Conservation (phyloP, 2,888 invertebrate genomes). For the Hirtodrosophila duncani region DNA sequence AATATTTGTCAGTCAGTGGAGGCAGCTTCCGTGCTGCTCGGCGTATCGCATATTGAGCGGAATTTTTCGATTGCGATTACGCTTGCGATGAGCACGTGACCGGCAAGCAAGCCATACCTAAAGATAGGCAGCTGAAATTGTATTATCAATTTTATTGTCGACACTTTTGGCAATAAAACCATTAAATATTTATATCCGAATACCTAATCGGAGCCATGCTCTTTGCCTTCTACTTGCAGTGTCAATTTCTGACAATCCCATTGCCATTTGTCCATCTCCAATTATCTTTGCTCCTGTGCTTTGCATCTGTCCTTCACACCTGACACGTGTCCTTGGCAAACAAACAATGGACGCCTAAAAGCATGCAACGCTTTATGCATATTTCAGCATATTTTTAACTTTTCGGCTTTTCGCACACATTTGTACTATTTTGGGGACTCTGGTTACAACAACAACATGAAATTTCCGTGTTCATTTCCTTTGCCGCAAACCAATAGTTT, state of each 20-base stretch:
- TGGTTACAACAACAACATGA: constrained; percentile 27
- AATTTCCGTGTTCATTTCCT: constrained; percentile 60
- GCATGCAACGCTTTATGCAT: constrained; percentile 36
- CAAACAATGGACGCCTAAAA: constrained; percentile 21
- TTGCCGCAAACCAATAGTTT: constrained; percentile 55
- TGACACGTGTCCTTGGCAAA: constrained; percentile 30
- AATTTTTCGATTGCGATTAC: constrained; percentile 28
- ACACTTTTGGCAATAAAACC: too few species aligned
- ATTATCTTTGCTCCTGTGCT: too few species aligned
- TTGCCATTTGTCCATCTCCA: too few species aligned
- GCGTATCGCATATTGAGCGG: constrained; percentile 11
- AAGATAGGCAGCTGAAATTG: too few species aligned
- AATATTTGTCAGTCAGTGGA: constrained; percentile 21
- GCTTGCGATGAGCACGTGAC: constrained; percentile 40
- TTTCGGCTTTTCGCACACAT: constrained; percentile 5
- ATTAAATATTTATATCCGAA: too few species aligned
- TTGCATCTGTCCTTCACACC: not conserved
- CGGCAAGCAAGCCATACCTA: constrained; percentile 15
- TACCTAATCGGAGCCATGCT: too few species aligned
- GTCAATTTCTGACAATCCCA: too few species aligned
- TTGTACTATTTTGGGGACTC: constrained; percentile 16
- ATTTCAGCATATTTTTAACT: constrained; percentile 36
- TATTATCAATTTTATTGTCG: too few species aligned
- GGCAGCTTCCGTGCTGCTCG: too few species aligned
- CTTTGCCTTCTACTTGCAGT: too few species aligned